Percentiles rank a stretch among this genome's conserved stretches.
Conservation (phyloP, 2,797 vertebrate genomes). For the Ibycter americanus region DNA sequence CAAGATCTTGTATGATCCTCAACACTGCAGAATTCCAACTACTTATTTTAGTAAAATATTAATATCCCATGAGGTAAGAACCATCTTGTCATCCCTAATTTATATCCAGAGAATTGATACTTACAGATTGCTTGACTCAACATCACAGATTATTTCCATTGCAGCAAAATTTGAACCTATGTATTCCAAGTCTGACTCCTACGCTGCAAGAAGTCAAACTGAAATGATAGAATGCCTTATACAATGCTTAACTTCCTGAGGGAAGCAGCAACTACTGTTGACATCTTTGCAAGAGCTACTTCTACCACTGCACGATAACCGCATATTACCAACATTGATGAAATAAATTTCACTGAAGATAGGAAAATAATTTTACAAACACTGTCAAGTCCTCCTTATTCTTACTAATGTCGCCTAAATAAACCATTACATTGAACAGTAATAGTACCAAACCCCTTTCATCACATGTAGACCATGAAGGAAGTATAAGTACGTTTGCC, state of each 20-base stretch:
- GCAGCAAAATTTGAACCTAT: background rate
- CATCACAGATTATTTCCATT: background rate
- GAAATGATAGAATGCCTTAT: background rate
- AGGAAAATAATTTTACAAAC: background rate
- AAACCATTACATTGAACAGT: background rate
- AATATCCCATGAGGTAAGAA: background rate
- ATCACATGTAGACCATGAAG: background rate
- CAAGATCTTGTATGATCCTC: background rate
- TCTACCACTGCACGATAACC: background rate
- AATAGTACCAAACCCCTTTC: background rate
- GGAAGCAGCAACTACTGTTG: background rate
- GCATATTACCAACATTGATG: background rate
- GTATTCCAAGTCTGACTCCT: background rate
- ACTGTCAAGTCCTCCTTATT: background rate
- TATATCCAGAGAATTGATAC: background rate
- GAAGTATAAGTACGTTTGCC: background rate
- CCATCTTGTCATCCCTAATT: background rate
- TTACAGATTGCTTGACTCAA: background rate
- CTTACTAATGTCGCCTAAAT: background rate
- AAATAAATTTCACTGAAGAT: background rate
- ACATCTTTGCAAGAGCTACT: background rate
- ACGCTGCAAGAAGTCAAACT: background rate
- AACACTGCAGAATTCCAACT: background rate
- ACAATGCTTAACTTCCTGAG: conserved; percentile 13
- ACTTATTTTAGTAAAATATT: background rate